Evolutionary conservation across 2,888 invertebrate genomes (phyloP), one percentile per base, ranked within the genome.

Genomic region (Silvanus unidentatus): DNA sequence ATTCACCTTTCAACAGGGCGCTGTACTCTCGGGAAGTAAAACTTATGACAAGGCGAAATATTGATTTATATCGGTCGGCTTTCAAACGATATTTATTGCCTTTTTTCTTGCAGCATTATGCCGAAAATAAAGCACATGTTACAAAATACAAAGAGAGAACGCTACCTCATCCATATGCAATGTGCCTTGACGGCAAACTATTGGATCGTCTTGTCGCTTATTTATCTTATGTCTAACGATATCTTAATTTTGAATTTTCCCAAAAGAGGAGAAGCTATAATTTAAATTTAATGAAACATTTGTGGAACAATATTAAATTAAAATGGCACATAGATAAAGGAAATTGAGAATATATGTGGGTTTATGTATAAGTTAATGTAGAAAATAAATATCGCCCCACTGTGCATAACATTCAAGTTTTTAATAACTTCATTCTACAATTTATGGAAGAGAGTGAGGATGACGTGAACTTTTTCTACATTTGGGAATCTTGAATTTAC

Each of bases 51-150:
- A 52, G 45, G 56, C 55, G 51, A 45, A 47, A 52, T 61, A 61
- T 61, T 60, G 61, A 61, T 61, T 61, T 61, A 60, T 58, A 55
- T 50, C 49, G 16, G 48, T 47, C 43, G 45, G 53, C 49, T 55
- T 16, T 44, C 48, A 43, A 51, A 53, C 49, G 44, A 55, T 57
- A 57, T 60, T 60, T 57, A 59, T 59, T 45, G 55, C 53, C 47
- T 47, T 52, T 47, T 56, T 57, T 58, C 54, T 44, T 52, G 47
- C 43, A 46, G 50, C 52, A 48, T 55, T 57, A 54, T 54, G 55
- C 54, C 48, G 51, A 47, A 57, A 58, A 58, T 53, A 55, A 53
- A 58, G 52, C 52, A 57, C 51, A 57, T 55, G 55, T 56, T 54
- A 55, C 53, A 51, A 53, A 43, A 37, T 16, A 39, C 5, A 12